phyloP scores from a whole-genome alignment of 2,113 vertebrate genomes.

The Hemicordylus capensis region DNA sequence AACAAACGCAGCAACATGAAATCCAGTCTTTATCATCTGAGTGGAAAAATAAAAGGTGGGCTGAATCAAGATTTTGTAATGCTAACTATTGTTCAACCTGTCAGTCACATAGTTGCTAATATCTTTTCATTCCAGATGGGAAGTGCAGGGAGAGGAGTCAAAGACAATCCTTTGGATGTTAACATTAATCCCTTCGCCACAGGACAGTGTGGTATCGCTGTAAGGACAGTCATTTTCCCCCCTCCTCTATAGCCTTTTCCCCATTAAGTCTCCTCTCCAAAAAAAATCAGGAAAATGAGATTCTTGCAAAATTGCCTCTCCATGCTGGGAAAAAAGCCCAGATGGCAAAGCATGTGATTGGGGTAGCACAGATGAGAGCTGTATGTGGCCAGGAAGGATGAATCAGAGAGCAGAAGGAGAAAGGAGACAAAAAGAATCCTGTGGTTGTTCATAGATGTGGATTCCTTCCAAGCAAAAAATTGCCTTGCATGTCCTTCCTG shows the following conservation, averaged over 20 bases:
- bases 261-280: conserved; percentile 2
- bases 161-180: conserved; percentile 42
- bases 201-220: conserved; percentile 11
- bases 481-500: not conserved
- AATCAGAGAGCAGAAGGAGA: conserved; percentile 16
- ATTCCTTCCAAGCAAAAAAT: conserved; percentile 21
- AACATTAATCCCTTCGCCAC: conserved; percentile 23
- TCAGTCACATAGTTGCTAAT: not conserved
- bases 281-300: conserved; percentile 1
- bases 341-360: conserved; percentile 16
- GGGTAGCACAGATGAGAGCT: conserved; percentile 8
- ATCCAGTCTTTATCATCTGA: too few species aligned
- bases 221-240: not conserved
- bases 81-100: not conserved
- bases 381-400: conserved; percentile 12
- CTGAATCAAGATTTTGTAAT: too few species aligned
- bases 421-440: not conserved
- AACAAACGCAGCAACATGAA: too few species aligned
- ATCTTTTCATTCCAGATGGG: conserved; percentile 2
- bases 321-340: conserved; percentile 32
- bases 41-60: too few species aligned
- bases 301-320: conserved; percentile 19
- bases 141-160: conserved; percentile 40
- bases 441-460: not conserved
- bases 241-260: conserved; percentile 5